phyloP scores from a whole-genome alignment of 2,797 vertebrate species.

The Triplophysa yarkandensis region DNA sequence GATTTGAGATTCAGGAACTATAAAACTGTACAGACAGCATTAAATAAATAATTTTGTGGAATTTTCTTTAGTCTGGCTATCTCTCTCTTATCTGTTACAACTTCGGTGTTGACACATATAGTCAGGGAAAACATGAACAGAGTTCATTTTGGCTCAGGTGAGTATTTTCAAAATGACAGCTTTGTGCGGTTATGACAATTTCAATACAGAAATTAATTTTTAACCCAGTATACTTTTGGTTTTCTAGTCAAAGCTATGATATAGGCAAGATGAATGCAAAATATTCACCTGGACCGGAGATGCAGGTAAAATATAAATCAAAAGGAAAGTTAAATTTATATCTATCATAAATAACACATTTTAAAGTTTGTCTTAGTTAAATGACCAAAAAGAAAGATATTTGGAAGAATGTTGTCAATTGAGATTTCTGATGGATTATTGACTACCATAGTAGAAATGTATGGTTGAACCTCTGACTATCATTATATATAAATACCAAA shows the following conservation, averaged over 20 bases:
- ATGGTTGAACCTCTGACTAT: too few relatives aligned
- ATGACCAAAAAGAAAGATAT: too few relatives aligned
- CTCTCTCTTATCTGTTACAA: slow-evolving; percentile 90
- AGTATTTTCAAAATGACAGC: slow-evolving; percentile 6
- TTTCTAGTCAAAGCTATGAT: slow-evolving; percentile 87
- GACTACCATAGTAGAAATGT: too few relatives aligned
- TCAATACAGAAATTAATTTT: slow-evolving; percentile 16
- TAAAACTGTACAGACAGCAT: background rate
- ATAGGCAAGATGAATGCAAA: slow-evolving; percentile 81
- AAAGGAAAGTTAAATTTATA: background rate
- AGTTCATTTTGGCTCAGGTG: slow-evolving; percentile 92
- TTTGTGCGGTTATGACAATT: background rate
- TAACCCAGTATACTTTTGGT: slow-evolving; percentile 29
- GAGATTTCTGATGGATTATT: too few relatives aligned
- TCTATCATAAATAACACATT: too few relatives aligned
- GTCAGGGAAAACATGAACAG: slow-evolving; percentile 80
- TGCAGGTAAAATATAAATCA: slow-evolving; percentile 74
- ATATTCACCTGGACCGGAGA: slow-evolving; percentile 75
- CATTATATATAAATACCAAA: too few relatives aligned
- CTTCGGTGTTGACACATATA: slow-evolving; percentile 85
- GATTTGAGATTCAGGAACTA: slow-evolving; percentile 3
- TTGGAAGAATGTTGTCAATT: too few relatives aligned
- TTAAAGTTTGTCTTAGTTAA: too few relatives aligned
- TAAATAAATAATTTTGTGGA: slow-evolving; percentile 33
- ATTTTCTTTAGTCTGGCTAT: slow-evolving; percentile 77